Evolutionary conservation across 2,113 vertebrate species (phyloP), one percentile per base, ranked within the genome.

Genomic region (Psittacula cyanocephala): DNA sequence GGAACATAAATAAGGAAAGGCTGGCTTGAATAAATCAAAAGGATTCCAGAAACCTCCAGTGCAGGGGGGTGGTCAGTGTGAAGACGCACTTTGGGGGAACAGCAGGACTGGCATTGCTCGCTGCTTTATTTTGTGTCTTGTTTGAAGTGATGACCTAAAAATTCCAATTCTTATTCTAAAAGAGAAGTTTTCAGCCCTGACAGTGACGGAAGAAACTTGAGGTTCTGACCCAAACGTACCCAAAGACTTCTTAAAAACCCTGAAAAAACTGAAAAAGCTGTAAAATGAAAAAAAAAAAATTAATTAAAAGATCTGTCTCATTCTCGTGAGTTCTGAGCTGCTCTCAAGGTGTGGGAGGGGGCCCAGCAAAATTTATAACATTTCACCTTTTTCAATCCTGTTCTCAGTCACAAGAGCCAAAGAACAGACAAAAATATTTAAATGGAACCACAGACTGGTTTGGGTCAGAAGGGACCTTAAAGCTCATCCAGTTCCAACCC

Each of bases 331-430:
- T 85, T 70, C 64, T 84, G 69, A 94, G 64, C 49, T 72, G 62
- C 28, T 81, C 77, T 74, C 41, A 77, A 86, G 64, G 69, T 70
- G 53, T 83, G 46, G 19, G 43, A 23, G 23, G 46, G n/a, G 14
- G 18, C 39, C 75, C 60, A 79, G 37, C 19, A 95, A 89, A 89
- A 84, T 68, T 67, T 81, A 24, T 44, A 88, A 70, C 37, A 65
- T 35, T 64, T 71, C 28, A 25, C 15, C 84, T 87, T 44, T 41
- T 63, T 55, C 47, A 70, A 13, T 29, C 89, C 64, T 59, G 27
- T 43, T 80, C 24, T 63, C n/a, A 43, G 17, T 27, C 13, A 37
- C 44, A 64, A 88, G 39, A 83, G 11, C 9, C 28, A 91, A 86
- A 72, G 14, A 7, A 39, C 7, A 35, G 20, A 0, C 17, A 43